These are phyloP conservation scores for Syncerus caffer DNA, from an alignment of 2,797 vertebrate genomes.

Conservation along the genomic window DNA sequence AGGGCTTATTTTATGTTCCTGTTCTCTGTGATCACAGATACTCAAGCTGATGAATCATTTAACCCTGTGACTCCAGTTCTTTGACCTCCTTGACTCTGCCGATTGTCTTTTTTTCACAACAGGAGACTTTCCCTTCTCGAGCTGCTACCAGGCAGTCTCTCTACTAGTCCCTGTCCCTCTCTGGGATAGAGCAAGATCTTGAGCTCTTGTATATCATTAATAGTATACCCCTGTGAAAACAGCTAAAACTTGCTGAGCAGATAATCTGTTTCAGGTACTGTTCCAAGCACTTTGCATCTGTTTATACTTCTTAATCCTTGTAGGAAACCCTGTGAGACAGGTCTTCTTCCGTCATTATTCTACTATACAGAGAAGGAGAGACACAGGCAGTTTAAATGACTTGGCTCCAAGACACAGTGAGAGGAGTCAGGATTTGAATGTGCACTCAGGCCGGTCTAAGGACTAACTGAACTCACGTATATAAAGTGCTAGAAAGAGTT, in stretches of 20 bases:
- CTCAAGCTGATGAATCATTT: neutral
- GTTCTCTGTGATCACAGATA: neutral
- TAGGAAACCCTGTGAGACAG: neutral
- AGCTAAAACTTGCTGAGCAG: neutral
- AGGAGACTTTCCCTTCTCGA: neutral
- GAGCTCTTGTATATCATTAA: neutral
- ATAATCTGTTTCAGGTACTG: neutral
- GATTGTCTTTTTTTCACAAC: neutral
- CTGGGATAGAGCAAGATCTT: neutral
- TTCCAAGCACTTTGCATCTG: neutral
- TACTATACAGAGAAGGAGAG: neutral
- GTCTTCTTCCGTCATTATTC: neutral
- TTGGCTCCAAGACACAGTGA: neutral
- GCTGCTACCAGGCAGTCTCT: neutral
- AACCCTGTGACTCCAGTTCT: neutral
- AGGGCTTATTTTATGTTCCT: neutral
- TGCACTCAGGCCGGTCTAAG: neutral
- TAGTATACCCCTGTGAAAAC: neutral
- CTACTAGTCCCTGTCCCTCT: neutral
- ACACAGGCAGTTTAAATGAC: neutral
- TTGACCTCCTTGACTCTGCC: neutral
- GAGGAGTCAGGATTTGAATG: neutral
- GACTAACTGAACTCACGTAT: neutral
- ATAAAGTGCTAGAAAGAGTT: neutral
- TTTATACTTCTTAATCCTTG: neutral